A percentile compares a stretch with the other conserved stretches of the same genome.
Conservation (phyloP, 2,888 invertebrate genomes). For the Crematogaster levior region DNA sequence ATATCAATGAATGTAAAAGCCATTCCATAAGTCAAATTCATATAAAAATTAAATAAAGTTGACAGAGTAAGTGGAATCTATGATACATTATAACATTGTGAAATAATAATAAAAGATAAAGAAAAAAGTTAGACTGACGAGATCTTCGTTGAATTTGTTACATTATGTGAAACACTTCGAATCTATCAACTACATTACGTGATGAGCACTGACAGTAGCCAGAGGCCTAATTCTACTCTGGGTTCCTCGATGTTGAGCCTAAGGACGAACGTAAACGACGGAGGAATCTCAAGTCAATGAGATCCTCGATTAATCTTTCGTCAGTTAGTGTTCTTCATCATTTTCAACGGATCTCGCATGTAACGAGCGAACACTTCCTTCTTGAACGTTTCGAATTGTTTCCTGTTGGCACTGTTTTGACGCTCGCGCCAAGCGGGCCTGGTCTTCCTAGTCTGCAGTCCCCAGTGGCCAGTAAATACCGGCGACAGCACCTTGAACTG, state of each 20-base stretch:
- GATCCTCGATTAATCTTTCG: slow-evolving; percentile 59
- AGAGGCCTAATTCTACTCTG: slow-evolving; percentile 39
- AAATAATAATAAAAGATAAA: not conserved
- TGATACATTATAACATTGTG: not conserved
- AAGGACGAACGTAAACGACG: slow-evolving; percentile 52
- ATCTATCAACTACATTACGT: slow-evolving; percentile 37
- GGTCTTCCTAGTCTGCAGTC: slow-evolving; percentile 92
- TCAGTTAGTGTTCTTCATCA: slow-evolving; percentile 81
- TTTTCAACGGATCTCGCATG: slow-evolving; percentile 89
- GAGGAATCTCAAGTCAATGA: slow-evolving; percentile 55
- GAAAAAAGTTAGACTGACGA: not conserved
- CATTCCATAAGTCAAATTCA: not conserved
- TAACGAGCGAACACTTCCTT: slow-evolving; percentile 93
- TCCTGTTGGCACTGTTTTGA: slow-evolving; percentile 93
- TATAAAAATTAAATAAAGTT: not conserved
- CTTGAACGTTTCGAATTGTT: slow-evolving; percentile 94
- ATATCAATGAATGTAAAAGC: not conserved
- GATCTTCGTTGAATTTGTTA: slow-evolving; percentile 42
- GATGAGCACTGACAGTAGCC: slow-evolving; percentile 20
- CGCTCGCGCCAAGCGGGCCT: slow-evolving; percentile 95
- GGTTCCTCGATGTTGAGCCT: slow-evolving; percentile 17
- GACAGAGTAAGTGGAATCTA: not conserved
- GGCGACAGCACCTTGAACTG: slow-evolving; percentile 95
- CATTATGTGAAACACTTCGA: slow-evolving; percentile 17
- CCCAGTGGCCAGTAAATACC: slow-evolving; percentile 96